Conservation (phyloP, 2,797 vertebrate species). For the Nothura maculosa region DNA sequence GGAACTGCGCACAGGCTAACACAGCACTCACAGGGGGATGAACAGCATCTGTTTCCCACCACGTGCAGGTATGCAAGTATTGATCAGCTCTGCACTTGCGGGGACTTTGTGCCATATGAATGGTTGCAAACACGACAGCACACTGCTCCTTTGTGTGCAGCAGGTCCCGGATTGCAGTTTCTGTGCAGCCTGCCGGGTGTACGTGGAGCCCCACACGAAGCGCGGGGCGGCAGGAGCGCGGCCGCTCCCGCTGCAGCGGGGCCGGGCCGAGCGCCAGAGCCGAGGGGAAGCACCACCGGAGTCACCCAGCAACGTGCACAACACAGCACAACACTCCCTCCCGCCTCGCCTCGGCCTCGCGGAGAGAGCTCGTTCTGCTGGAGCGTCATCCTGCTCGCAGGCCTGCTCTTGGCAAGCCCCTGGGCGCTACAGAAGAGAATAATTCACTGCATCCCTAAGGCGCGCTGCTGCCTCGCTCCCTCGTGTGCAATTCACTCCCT, state of each 20-base stretch:
- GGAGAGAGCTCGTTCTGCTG: slow-evolving; percentile 67
- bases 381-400: slow-evolving; percentile 52
- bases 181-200: no score
- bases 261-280: slow-evolving; percentile 4
- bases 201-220: no score
- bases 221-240: no score
- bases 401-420: slow-evolving; percentile 59
- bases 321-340: slow-evolving; percentile 74
- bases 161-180: background rate
- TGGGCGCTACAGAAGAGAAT: background rate
- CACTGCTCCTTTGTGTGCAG: background rate
- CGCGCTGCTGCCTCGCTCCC: slow-evolving; percentile 3
- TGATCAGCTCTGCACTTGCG: background rate
- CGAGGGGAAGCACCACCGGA: background rate
- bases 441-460: background rate
- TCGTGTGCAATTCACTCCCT: background rate
- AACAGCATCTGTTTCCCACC: background rate
- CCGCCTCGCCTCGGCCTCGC: slow-evolving; percentile 61
- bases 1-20: background rate
- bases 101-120: background rate
- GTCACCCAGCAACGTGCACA: slow-evolving; percentile 80
- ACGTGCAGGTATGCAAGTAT: background rate
- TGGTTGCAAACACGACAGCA: background rate
- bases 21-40: background rate
- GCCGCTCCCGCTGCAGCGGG: slow-evolving; percentile 1